These are phyloP conservation scores for Eolophus roseicapilla DNA, from an alignment of 2,113 vertebrate species.

Conservation along the genomic window DNA sequence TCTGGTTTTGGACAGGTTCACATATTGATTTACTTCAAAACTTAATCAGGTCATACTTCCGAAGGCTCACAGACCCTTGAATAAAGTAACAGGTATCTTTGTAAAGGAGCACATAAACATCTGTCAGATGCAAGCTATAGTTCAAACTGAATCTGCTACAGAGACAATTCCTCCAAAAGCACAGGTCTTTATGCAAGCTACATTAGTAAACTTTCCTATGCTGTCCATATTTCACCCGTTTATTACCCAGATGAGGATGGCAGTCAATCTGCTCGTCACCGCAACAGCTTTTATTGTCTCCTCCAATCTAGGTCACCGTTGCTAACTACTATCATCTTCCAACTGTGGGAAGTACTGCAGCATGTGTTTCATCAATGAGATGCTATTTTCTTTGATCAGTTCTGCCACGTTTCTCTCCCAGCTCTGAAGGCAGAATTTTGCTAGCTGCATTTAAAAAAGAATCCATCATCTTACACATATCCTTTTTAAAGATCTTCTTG, in stretches of 20 bases:
- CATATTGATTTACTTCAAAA: conserved; percentile 62
- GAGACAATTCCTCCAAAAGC: conserved; percentile 23
- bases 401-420: conserved; percentile 24
- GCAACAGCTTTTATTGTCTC: conserved; percentile 76
- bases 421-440: conserved; percentile 16
- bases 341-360: conserved; percentile 21
- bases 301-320: conserved; percentile 79
- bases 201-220: conserved; percentile 62
- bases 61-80: conserved; percentile 42
- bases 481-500: not conserved
- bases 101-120: not conserved
- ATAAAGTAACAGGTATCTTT: conserved; percentile 33
- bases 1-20: conserved; percentile 48
- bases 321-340: conserved; percentile 66
- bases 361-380: conserved; percentile 50
- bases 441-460: not conserved
- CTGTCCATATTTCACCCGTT: conserved; percentile 58
- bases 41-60: conserved; percentile 20
- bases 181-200: conserved; percentile 23
- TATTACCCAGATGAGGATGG: conserved; percentile 76
- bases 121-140: not conserved
- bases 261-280: conserved; percentile 75
- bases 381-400: conserved; percentile 13
- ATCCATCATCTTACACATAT: not conserved
- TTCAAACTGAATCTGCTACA: conserved; percentile 13